phyloP scores from a whole-genome alignment of 2,797 vertebrate species.

The Muraenolepis orangiensis region DNA sequence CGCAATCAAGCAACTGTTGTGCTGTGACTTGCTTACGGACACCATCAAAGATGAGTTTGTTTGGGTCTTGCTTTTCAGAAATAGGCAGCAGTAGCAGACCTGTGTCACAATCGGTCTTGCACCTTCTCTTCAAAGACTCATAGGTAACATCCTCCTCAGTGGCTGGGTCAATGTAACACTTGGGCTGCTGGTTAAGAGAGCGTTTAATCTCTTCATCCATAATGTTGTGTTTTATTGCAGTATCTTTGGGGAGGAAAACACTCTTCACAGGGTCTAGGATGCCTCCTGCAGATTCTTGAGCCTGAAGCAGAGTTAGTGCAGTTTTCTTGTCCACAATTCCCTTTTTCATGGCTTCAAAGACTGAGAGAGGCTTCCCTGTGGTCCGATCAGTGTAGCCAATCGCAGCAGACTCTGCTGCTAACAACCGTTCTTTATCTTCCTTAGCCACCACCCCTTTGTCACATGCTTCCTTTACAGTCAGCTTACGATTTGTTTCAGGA shows the following conservation, averaged over 20 bases:
- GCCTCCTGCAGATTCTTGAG: constrained; percentile 82
- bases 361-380: constrained; percentile 75
- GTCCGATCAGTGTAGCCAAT: constrained; percentile 81
- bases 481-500: constrained; percentile 84
- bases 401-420: constrained; percentile 81
- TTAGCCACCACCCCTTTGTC: constrained; percentile 80
- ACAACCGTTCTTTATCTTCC: constrained; percentile 76
- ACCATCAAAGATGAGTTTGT: no score
- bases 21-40: background rate
- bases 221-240: constrained; percentile 64
- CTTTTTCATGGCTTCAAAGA: constrained; percentile 82
- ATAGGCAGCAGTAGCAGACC: no score
- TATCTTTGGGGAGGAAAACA: constrained; percentile 80
- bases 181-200: no score
- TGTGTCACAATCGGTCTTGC: no score
- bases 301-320: constrained; percentile 79
- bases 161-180: no score
- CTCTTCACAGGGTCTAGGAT: constrained; percentile 83
- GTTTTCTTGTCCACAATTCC: constrained; percentile 78
- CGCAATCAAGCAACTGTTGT: background rate
- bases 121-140: constrained; percentile 52
- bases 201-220: no score
- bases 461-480: constrained; percentile 79
- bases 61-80: no score
- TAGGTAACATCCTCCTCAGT: background rate